These are phyloP conservation scores for Drosophila gaucha DNA, from an alignment of 2,888 invertebrate genomes.

Conservation along the genomic window DNA sequence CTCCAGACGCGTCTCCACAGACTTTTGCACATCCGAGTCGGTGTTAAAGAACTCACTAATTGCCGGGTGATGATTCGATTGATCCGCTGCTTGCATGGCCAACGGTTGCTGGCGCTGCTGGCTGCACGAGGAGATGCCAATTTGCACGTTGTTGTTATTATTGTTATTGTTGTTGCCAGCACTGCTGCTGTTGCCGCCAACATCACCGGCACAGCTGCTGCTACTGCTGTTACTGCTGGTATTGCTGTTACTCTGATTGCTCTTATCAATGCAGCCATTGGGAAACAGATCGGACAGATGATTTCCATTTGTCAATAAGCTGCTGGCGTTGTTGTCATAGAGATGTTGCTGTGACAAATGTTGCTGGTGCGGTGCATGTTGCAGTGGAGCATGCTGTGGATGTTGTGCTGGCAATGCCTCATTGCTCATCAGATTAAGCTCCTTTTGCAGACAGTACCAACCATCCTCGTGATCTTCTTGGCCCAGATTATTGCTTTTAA, in stretches of 20 bases:
- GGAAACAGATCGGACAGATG: constrained; percentile 83
- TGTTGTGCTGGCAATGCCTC: constrained; percentile 47
- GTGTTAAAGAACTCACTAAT: constrained; percentile 82
- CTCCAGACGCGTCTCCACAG: constrained; percentile 84
- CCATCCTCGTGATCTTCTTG: constrained; percentile 87
- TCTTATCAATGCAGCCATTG: constrained; percentile 82
- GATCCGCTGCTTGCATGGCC: constrained; percentile 58
- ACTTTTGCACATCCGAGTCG: constrained; percentile 82
- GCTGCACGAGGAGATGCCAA: constrained; percentile 69
- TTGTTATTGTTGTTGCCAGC: constrained; percentile 29
- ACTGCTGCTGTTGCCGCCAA: constrained; percentile 55
- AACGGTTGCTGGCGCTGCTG: constrained; percentile 77
- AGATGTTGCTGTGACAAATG: constrained; percentile 58
- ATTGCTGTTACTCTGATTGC: constrained; percentile 75
- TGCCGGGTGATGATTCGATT: constrained; percentile 74
- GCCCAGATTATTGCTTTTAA: constrained; percentile 42
- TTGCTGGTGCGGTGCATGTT: constrained; percentile 51
- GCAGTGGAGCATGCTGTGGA: constrained; percentile 27
- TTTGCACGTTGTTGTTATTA: constrained; percentile 25
- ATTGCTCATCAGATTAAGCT: constrained; percentile 85
- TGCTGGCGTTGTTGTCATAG: constrained; percentile 50
- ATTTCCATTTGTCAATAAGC: constrained; percentile 52
- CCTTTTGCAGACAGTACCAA: constrained; percentile 89
- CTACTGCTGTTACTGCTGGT: constrained; percentile 59
- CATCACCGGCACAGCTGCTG: constrained; percentile 61